Evolutionary conservation across 2,888 invertebrate species (phyloP).

Genomic region (Fissipunctia ypsillon): DNA sequence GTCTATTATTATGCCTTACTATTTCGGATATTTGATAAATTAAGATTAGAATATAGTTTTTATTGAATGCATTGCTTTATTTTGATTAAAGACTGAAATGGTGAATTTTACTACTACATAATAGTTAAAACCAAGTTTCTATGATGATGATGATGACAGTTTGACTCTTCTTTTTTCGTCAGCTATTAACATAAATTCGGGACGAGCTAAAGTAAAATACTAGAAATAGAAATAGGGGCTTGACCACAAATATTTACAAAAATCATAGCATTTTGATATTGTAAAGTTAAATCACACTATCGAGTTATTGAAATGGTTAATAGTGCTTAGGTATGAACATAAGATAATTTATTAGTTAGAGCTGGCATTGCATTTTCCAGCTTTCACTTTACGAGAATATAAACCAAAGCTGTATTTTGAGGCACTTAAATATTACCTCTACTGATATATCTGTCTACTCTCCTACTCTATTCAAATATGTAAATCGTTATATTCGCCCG

Average conservation of each 20-base stretch:
- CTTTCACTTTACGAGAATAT: background rate
- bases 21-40: constrained; percentile 9
- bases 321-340: background rate
- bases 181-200: background rate
- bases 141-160: background rate
- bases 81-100: background rate
- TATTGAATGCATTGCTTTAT: constrained; percentile 8
- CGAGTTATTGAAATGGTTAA: background rate
- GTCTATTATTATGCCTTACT: background rate
- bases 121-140: background rate
- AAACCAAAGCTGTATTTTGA: background rate
- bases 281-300: background rate
- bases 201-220: background rate
- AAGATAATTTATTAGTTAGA: background rate
- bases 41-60: constrained; percentile 28
- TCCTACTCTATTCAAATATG: background rate
- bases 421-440: background rate
- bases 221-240: background rate
- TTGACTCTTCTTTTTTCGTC: background rate
- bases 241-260: background rate
- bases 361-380: background rate
- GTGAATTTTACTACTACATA: background rate
- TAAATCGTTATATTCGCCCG: background rate
- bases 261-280: background rate
- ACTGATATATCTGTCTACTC: background rate